phyloP scores from a whole-genome alignment of 2,113 vertebrate genomes.

The Chaetops frenatus region DNA sequence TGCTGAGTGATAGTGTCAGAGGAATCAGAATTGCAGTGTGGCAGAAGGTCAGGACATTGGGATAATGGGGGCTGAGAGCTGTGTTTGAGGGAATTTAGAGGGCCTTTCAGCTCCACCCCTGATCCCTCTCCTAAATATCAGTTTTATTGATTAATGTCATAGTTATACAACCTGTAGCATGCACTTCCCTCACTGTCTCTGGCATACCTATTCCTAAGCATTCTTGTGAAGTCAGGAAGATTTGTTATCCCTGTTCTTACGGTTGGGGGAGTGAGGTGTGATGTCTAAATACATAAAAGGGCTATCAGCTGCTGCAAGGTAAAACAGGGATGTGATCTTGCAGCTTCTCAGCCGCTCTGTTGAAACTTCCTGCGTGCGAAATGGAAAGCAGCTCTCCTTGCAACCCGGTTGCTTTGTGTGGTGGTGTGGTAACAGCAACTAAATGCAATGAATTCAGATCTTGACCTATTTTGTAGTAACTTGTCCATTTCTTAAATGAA shows the following conservation, averaged over 20 bases:
- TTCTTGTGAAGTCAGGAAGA: neutral
- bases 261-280: neutral
- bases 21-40: neutral
- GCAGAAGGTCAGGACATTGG: neutral
- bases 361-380: neutral
- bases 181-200: neutral
- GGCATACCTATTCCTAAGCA: neutral
- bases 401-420: accelerated
- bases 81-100: neutral
- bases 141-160: neutral
- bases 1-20: neutral
- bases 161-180: neutral
- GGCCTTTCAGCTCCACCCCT: neutral
- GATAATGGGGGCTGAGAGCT: neutral
- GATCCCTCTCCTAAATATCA: neutral
- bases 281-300: neutral
- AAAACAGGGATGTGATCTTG: neutral
- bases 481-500: neutral
- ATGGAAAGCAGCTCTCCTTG: neutral
- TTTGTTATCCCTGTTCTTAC: neutral
- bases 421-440: neutral
- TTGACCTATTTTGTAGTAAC: neutral
- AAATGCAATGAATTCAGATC: neutral
- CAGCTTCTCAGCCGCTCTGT: neutral
- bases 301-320: neutral